A percentile compares a stretch with the other conserved stretches of the same genome.
Conservation (phyloP, 2,888 invertebrate species). For the Frankliniella intonsa region DNA sequence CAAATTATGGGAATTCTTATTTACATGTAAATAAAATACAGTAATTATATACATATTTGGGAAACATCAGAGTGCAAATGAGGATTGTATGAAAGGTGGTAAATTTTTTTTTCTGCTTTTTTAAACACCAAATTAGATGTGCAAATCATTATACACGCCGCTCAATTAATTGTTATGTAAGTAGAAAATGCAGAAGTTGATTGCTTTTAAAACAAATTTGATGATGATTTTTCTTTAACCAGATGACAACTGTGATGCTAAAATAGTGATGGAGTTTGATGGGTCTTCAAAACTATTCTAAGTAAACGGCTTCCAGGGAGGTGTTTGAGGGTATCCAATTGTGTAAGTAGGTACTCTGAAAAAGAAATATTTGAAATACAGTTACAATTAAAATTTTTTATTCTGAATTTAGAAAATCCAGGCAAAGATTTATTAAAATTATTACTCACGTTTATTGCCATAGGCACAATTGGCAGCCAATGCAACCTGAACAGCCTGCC, state of each 20-base stretch:
- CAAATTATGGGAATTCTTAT: neutral
- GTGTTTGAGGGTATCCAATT: neutral
- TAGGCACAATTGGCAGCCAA: slow-evolving; percentile 72
- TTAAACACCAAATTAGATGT: too few species aligned
- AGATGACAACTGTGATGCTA: neutral
- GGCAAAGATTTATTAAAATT: neutral
- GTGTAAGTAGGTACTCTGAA: neutral
- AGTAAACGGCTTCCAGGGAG: neutral
- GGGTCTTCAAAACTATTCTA: neutral
- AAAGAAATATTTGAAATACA: neutral
- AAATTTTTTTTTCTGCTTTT: too few species aligned
- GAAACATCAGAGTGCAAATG: too few species aligned
- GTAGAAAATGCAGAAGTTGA: too few species aligned
- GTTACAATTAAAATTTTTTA: neutral
- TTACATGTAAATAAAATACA: neutral
- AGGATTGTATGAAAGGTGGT: too few species aligned
- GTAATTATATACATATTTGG: too few species aligned
- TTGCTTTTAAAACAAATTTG: too few species aligned
- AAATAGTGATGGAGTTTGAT: neutral
- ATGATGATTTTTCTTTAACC: too few species aligned
- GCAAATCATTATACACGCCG: too few species aligned
- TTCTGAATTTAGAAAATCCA: neutral
- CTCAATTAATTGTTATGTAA: too few species aligned
- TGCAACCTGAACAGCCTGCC: slow-evolving; percentile 78
- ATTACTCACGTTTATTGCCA: slow-evolving; percentile 62